Percentiles rank a stretch among this genome's conserved stretches.
phyloP scores from a whole-genome alignment of 2,888 invertebrate species.

The Cataglyphis altisquamis region DNA sequence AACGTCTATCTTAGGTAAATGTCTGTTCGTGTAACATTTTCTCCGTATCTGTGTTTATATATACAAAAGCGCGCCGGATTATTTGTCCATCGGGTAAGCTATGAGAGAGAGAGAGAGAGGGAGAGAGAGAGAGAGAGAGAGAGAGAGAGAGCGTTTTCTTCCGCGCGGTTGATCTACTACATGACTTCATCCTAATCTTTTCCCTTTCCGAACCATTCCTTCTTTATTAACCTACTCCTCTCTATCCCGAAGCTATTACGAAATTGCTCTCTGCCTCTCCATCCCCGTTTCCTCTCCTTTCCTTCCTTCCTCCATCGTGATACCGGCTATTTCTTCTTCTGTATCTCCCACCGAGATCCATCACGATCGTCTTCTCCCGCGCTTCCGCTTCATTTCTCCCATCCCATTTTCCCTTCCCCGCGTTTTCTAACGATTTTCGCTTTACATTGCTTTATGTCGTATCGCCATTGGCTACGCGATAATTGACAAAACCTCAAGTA shows the following conservation, averaged over 20 bases:
- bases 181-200: slow-evolving; percentile 55
- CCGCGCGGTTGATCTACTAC: slow-evolving; percentile 68
- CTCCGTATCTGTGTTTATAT: slow-evolving; percentile 74
- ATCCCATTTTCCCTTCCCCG: slow-evolving; percentile 23
- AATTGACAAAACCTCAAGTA: slow-evolving; percentile 81
- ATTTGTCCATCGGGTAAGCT: slow-evolving; percentile 78
- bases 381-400: slow-evolving; percentile 48
- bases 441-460: slow-evolving; percentile 59
- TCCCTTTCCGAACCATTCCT: slow-evolving; percentile 41
- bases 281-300: background rate
- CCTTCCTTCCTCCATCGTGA: slow-evolving; percentile 26
- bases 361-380: slow-evolving; percentile 26
- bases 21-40: slow-evolving; percentile 58
- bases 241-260: slow-evolving; percentile 60
- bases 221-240: slow-evolving; percentile 50
- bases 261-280: slow-evolving; percentile 51
- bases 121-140: slow-evolving; percentile 62
- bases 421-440: slow-evolving; percentile 21
- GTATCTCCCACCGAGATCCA: slow-evolving; percentile 45
- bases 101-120: slow-evolving; percentile 69
- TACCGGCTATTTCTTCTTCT: slow-evolving; percentile 53
- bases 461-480: slow-evolving; percentile 77
- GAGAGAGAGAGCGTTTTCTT: slow-evolving; percentile 62
- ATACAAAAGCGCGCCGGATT: slow-evolving; percentile 84
- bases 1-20: slow-evolving; percentile 67